Evolutionary conservation across 2,888 invertebrate genomes (phyloP).

Genomic region (Neoascia interrupta): DNA sequence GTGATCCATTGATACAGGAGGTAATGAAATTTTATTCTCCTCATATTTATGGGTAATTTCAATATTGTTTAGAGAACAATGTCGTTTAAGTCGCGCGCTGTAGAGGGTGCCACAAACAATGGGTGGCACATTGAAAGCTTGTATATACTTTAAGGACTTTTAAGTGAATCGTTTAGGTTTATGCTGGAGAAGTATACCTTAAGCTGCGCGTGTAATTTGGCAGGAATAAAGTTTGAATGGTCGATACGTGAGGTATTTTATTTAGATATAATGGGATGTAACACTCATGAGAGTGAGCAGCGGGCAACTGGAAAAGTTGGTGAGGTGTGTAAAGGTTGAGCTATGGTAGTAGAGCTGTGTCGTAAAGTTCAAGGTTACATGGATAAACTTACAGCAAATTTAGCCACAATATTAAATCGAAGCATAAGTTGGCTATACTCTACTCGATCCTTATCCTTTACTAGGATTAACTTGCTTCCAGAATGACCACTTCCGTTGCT

Average conservation of each 20-base stretch:
- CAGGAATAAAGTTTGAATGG: background rate
- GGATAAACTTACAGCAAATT: background rate
- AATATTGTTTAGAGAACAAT: slow-evolving; percentile 65
- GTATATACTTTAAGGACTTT: slow-evolving; percentile 45
- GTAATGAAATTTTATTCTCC: slow-evolving; percentile 66
- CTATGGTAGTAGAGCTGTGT: background rate
- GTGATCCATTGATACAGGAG: slow-evolving; percentile 32
- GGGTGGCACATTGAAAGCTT: slow-evolving; percentile 19
- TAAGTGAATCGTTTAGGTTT: slow-evolving; percentile 47
- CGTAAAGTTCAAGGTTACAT: background rate
- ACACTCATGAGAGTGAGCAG: too few species aligned
- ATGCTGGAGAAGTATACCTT: too few species aligned
- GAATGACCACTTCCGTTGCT: too few species aligned
- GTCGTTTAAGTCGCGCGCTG: background rate
- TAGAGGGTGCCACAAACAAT: background rate
- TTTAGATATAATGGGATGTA: background rate
- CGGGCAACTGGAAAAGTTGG: too few species aligned
- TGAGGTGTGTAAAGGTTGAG: background rate
- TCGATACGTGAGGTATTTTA: slow-evolving; percentile 39
- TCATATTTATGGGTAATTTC: slow-evolving; percentile 66
- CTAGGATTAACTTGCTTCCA: too few species aligned
- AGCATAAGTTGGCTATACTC: slow-evolving; percentile 26
- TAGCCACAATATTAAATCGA: background rate
- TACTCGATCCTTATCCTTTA: too few species aligned
- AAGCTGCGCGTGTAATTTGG: too few species aligned